These are phyloP conservation scores for Candoia aspera DNA, from an alignment of 2,113 vertebrate species.

Conservation along the genomic window DNA sequence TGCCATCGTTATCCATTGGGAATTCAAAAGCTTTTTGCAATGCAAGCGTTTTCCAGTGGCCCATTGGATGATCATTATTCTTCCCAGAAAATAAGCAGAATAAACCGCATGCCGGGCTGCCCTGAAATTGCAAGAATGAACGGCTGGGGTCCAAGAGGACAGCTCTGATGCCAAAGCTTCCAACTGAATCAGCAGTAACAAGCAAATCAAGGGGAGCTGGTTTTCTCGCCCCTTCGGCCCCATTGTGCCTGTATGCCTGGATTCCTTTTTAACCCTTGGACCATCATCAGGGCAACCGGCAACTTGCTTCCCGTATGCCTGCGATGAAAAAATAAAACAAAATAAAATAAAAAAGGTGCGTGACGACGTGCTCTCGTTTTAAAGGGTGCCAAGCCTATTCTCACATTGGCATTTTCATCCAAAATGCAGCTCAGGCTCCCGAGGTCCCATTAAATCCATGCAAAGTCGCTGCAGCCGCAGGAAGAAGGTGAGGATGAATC, in stretches of 20 bases:
- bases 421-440: slow-evolving; percentile 27
- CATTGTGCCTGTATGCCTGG: rapidly evolving
- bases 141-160: too few relatives aligned
- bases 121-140: too few relatives aligned
- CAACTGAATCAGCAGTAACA: too few relatives aligned
- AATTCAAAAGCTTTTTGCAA: neutral
- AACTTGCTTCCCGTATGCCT: slow-evolving; percentile 36
- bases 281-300: slow-evolving; percentile 16
- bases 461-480: rapidly evolving
- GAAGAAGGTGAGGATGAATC: slow-evolving; percentile 46
- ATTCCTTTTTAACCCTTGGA: neutral
- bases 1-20: too few relatives aligned
- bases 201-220: neutral
- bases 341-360: neutral
- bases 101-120: too few relatives aligned
- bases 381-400: slow-evolving; percentile 24
- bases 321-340: neutral
- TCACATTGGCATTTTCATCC: neutral
- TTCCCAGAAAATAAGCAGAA: too few relatives aligned
- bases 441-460: slow-evolving; percentile 26
- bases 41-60: neutral
- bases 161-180: too few relatives aligned
- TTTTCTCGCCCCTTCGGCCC: slow-evolving; percentile 31
- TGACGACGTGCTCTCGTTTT: slow-evolving; percentile 10
- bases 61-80: neutral